Evolutionary conservation across 2,888 invertebrate genomes (phyloP).

Genomic region (Sarcophaga variegata): DNA sequence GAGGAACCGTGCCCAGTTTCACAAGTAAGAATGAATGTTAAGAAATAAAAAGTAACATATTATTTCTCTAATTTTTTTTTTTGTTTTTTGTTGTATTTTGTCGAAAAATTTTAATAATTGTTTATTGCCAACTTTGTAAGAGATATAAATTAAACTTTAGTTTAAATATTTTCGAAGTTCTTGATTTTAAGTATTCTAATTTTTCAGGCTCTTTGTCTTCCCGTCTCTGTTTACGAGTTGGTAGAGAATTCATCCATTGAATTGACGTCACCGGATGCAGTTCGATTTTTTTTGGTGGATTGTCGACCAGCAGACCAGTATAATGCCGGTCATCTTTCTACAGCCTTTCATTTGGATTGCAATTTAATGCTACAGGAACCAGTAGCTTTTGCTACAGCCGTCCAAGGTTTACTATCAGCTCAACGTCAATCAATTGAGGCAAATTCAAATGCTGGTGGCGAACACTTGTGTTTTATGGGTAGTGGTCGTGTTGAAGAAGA

Average conservation of each 20-base stretch:
- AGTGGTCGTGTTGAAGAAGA: conserved; percentile 97
- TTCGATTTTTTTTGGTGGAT: conserved; percentile 97
- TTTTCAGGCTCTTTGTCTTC: conserved; percentile 93
- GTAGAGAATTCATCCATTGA: conserved; percentile 91
- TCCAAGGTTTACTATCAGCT: conserved; percentile 92
- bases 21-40: conserved; percentile 69
- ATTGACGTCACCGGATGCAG: conserved; percentile 84
- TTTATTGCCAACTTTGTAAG: no score
- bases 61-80: neutral
- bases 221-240: conserved; percentile 96
- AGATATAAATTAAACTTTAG: no score
- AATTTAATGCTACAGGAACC: conserved; percentile 98
- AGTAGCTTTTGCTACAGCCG: conserved; percentile 95
- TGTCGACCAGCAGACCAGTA: conserved; percentile 98
- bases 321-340: conserved; percentile 97
- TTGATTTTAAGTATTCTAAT: neutral
- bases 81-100: neutral
- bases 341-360: conserved; percentile 98
- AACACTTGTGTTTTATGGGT: conserved; percentile 95
- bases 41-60: neutral
- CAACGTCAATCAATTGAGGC: conserved; percentile 93
- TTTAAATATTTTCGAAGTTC: neutral
- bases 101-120: no score
- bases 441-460: conserved; percentile 92
- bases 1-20: conserved; percentile 82